Base-by-base conservation (phyloP, 2,113 vertebrate species). In the Zosterops borbonicus region DNA sequence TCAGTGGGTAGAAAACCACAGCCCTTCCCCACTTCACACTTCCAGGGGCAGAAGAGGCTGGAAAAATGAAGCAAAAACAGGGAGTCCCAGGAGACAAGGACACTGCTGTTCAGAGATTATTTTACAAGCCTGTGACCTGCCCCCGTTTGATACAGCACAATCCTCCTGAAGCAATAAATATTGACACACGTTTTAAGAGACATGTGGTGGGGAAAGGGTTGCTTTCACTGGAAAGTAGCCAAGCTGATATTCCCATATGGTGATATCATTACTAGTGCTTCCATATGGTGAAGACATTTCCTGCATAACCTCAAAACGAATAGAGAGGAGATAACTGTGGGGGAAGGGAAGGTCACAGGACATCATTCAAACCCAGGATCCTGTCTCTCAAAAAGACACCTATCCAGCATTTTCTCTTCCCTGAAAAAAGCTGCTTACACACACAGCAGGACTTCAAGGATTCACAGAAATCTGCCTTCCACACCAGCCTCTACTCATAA, bases 211-310 rank as follows among this genome's bases (percentile, higher is more conserved):
- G 65, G 60, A 94, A 94, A 88, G 44, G 56, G 76, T 35, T 95
- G 82, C 88, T 96, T 95, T 94, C 87, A 82, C 59, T 90, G 89
- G 94, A 33, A 94, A 59, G 79, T 24, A 78, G 92, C 91, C 94
- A 94, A 91, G 82, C 68, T 95, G 86, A 94, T 89, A 79, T 82
- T 96, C 83, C 93, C 95, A 94, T 90, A 87, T 94, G 93, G 67
- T 65, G 90, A 75, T 59, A 92, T 59, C 88, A 75, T 96, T 91
- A 92, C 62, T 68, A 77, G 62, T 2, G 8, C 29, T 93, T 92
- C 89, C 96, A 96, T 92, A 92, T 87, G 94, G 84, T 24, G 22
- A 96, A 88, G 80, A 94, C 73, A 94, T 96, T 96, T 96, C 92
- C 96, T 92, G 87, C 69, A 67, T 21, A 92, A 73, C 81, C 35